Base-by-base conservation (phyloP, 1,140 invertebrate genomes). In the Wiebesia pumilae region DNA sequence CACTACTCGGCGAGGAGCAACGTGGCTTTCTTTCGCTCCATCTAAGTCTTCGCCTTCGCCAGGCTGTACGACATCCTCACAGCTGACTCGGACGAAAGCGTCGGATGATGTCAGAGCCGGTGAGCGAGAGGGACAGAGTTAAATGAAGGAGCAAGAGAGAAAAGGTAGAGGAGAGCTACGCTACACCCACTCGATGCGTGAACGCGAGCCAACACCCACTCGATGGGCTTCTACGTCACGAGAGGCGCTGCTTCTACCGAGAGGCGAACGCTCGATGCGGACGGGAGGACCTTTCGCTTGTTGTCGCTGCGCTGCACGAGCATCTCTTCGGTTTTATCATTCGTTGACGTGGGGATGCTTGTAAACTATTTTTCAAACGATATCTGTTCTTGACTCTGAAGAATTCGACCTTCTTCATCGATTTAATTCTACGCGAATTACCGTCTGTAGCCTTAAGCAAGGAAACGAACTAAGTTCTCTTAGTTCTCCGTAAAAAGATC, bases 21-120 rank as follows among this genome's bases (percentile, higher is more conserved):
- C 58, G 27, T 1, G 58, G 24, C 87, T 87, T 88, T 94, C 92
- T 93, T 93, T 93, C 93, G 92, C 93, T 94, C 93, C 93, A 94
- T 93, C 93, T 93, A 94, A 93, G 93, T 94, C 91, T 89, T 54
- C 43, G 3, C n/a, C 38, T 35, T 27, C 10, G 77, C 35, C 30
- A 27, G 47, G 19, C 35, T 2, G 10, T 65, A 77, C 51, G 30
- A 73, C 21, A 67, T 69, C 33, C 16, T 30, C 67, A n/a, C 92
- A 93, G 92, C 92, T 93, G 92, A 93, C 91, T 90, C 86, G 83
- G 47, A 83, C 78, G 79, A 87, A 84, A 87, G 85, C 77, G 81
- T 75, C 78, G 81, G 93, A 91, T 93, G 93, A 94, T 93, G 93
- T 93, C 92, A 94, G 90, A 89, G 89, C 88, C 83, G n/a, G 62